These are phyloP conservation scores for Hippocampus barbouri DNA, from an alignment of 2,113 vertebrate species.

Conservation along the genomic window DNA sequence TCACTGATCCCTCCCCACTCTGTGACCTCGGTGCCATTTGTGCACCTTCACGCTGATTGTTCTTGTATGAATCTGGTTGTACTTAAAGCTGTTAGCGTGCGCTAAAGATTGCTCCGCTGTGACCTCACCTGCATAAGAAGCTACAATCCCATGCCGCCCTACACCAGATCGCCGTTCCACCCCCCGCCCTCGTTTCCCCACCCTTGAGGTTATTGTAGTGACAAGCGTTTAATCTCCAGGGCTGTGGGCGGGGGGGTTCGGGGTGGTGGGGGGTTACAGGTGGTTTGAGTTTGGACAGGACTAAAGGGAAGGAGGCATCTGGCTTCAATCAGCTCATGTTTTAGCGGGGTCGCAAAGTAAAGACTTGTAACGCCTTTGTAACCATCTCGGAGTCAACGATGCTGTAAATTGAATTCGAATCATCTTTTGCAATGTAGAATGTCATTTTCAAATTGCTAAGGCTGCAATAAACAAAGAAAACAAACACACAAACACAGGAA, in stretches of 20 bases:
- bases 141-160: slow-evolving; percentile 33
- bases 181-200: slow-evolving; percentile 7
- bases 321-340: slow-evolving; percentile 55
- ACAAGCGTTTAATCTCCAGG: slow-evolving; percentile 57
- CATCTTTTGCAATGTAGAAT: background rate
- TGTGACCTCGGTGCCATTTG: background rate
- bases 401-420: background rate
- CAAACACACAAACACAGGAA: background rate
- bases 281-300: slow-evolving; percentile 67
- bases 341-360: background rate
- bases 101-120: slow-evolving; percentile 6
- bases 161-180: slow-evolving; percentile 11
- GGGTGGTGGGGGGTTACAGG: slow-evolving; percentile 54
- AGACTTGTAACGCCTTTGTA: background rate
- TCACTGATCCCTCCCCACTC: background rate
- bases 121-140: slow-evolving; percentile 31
- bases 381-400: background rate
- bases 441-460: background rate
- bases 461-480: too few relatives aligned
- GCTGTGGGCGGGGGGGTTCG: slow-evolving; percentile 41
- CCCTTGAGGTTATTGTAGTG: slow-evolving; percentile 53
- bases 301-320: slow-evolving; percentile 48
- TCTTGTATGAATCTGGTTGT: slow-evolving; percentile 6
- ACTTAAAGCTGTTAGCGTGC: background rate
- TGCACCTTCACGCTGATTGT: slow-evolving; percentile 10